Conservation (phyloP, 92 coral and sea anemone genomes). For the Zoanthus solanderi region DNA sequence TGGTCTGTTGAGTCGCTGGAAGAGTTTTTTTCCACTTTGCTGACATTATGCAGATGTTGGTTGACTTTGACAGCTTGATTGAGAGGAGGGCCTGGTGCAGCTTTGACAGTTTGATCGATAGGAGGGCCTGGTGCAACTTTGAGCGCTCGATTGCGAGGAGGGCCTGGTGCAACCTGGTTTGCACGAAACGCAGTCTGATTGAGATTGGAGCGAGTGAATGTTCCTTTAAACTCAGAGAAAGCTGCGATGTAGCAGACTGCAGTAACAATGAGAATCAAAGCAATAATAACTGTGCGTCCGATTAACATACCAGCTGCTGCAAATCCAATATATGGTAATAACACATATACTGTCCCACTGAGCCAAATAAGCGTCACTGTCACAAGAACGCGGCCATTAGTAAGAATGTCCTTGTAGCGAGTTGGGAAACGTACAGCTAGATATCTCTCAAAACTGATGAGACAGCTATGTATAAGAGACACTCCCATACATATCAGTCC, state of each 20-base stretch:
- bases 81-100: not conserved
- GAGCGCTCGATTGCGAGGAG: not conserved
- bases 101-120: not conserved
- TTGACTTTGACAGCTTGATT: not conserved
- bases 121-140: not conserved
- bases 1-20: not conserved
- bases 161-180: not conserved
- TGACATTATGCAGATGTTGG: not conserved
- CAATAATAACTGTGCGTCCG: not conserved
- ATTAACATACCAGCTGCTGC: not conserved
- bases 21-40: not conserved
- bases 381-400: too few species aligned
- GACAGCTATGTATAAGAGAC: too few species aligned
- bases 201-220: not conserved
- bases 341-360: too few species aligned
- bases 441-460: too few species aligned
- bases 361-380: too few species aligned
- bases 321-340: too few species aligned
- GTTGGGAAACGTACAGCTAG: too few species aligned
- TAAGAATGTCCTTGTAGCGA: too few species aligned
- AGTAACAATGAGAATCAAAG: not conserved
- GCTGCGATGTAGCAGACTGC: slow-evolving; percentile 9
- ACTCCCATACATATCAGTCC: too few species aligned
- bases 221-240: slow-evolving; percentile 6
- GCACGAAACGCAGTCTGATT: not conserved